phyloP scores from a whole-genome alignment of 2,113 vertebrate genomes.

The Pteropus alecto region DNA sequence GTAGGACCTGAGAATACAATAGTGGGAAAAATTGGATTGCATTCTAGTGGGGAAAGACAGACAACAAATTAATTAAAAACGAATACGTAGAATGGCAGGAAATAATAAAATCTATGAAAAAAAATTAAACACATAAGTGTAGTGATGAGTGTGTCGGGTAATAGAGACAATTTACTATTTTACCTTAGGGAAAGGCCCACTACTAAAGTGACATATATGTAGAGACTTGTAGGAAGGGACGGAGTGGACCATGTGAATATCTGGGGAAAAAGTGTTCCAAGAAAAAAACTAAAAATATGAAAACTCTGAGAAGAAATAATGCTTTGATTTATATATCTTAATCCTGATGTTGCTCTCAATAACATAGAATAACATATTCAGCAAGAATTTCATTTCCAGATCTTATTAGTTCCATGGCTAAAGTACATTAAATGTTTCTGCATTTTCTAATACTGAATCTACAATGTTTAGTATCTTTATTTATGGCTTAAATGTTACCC shows the following conservation, averaged over 20 bases:
- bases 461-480: not conserved
- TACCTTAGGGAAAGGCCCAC: not conserved
- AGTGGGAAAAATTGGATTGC: not conserved
- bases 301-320: not conserved
- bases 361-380: not conserved
- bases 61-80: not conserved
- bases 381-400: not conserved
- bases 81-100: not conserved
- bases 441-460: not conserved
- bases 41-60: not conserved
- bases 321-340: not conserved
- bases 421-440: not conserved
- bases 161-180: not conserved
- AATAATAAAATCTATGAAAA: not conserved
- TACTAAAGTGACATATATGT: not conserved
- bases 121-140: not conserved
- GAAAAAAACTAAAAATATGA: not conserved
- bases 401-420: not conserved
- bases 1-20: not conserved
- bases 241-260: not conserved
- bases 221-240: not conserved
- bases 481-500: not conserved
- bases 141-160: rapidly evolving
- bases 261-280: not conserved
- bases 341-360: not conserved